Conservation (phyloP, 2,797 vertebrate species). For the Dendrocincla tyrannina region DNA sequence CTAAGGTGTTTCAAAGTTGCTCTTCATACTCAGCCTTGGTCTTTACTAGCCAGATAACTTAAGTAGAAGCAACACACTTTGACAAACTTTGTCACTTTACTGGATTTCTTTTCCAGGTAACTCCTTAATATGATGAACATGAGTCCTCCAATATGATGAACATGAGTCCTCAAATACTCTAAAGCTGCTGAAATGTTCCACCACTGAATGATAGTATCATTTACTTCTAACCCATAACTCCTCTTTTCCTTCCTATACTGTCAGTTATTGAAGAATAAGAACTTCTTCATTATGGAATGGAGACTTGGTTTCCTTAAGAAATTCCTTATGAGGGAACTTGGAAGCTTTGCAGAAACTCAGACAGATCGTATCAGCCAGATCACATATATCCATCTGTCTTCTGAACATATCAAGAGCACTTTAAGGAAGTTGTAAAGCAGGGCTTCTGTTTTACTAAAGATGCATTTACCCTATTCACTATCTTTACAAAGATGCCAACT, state of each 20-base stretch:
- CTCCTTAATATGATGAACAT: background rate
- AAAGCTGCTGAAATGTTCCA: background rate
- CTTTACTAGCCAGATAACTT: background rate
- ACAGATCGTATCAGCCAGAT: background rate
- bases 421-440: background rate
- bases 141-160: background rate
- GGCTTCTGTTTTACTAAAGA: background rate
- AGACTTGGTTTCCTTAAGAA: background rate
- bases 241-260: background rate
- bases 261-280: background rate
- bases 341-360: background rate
- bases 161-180: background rate
- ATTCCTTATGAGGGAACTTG: background rate
- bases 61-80: background rate
- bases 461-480: background rate
- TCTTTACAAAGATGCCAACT: background rate
- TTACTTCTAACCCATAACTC: background rate
- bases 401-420: background rate
- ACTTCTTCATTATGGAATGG: background rate
- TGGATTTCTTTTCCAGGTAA: background rate
- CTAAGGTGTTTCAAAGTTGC: background rate
- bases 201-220: background rate
- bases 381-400: background rate
- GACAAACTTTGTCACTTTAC: background rate
- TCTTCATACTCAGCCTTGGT: background rate